phyloP scores from a whole-genome alignment of 2,888 invertebrate species.

The Hofmannophila pseudospretella region DNA sequence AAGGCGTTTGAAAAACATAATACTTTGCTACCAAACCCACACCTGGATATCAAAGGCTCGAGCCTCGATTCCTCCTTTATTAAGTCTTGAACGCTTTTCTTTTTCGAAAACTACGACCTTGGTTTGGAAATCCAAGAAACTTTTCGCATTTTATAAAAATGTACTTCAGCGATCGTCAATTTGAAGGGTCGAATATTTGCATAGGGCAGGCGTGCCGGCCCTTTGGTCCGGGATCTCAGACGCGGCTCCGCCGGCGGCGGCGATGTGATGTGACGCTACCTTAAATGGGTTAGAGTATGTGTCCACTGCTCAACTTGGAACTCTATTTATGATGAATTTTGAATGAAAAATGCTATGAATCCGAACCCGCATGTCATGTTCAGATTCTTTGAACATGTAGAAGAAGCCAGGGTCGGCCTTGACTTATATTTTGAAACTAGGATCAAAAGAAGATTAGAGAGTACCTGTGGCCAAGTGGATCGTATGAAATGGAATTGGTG shows the following conservation, averaged over 20 bases:
- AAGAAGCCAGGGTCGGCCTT: too few relatives aligned
- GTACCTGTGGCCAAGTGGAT: too few relatives aligned
- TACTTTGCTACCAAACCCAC: too few relatives aligned
- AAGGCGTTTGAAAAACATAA: too few relatives aligned
- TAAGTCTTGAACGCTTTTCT: background rate
- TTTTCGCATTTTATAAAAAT: background rate
- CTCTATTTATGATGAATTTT: too few relatives aligned
- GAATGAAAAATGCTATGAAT: too few relatives aligned
- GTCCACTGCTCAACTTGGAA: slow-evolving; percentile 29
- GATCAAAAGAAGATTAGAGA: too few relatives aligned
- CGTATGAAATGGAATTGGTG: too few relatives aligned
- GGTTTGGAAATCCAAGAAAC: background rate
- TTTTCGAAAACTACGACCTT: background rate
- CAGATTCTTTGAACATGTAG: too few relatives aligned
- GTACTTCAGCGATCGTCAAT: slow-evolving; percentile 14
- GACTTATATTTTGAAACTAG: too few relatives aligned
- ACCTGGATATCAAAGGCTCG: too few relatives aligned
- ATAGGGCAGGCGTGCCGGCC: slow-evolving; percentile 61
- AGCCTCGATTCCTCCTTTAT: background rate
- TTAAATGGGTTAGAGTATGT: slow-evolving; percentile 32
- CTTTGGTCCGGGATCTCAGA: slow-evolving; percentile 26
- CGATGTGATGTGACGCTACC: slow-evolving; percentile 42
- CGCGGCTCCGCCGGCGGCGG: slow-evolving; percentile 36
- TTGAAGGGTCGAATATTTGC: slow-evolving; percentile 63
- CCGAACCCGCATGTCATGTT: too few relatives aligned